phyloP scores from a whole-genome alignment of 2,797 vertebrate genomes.

The Coregonus sp. region DNA sequence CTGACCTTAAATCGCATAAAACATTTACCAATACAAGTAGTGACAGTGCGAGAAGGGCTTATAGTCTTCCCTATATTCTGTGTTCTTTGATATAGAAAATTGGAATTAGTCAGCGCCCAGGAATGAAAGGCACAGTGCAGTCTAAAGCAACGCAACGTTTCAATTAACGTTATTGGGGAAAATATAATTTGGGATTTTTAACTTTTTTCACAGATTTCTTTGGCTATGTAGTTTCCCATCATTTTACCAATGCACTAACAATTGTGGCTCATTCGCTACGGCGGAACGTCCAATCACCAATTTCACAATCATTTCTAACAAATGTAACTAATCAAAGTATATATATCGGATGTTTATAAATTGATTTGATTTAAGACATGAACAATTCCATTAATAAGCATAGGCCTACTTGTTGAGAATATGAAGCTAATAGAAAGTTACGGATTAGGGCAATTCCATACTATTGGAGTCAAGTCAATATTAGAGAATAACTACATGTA shows the following conservation, averaged over 20 bases:
- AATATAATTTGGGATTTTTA: neutral
- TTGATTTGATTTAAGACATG: neutral
- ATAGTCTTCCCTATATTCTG: neutral
- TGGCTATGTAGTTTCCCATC: neutral
- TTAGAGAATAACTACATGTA: too few relatives aligned
- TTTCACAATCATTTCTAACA: neutral
- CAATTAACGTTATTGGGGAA: neutral
- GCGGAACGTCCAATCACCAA: neutral
- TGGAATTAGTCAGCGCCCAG: too few relatives aligned
- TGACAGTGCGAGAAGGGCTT: neutral
- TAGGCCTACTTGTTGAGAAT: neutral
- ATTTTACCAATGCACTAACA: neutral
- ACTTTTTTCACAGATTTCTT: neutral
- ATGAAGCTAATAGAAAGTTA: neutral
- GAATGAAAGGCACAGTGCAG: too few relatives aligned
- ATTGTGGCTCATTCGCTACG: neutral
- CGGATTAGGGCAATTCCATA: neutral
- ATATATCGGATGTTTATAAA: neutral
- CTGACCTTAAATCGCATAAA: neutral
- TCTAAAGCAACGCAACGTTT: neutral
- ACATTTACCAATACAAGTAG: neutral
- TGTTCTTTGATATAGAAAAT: too few relatives aligned
- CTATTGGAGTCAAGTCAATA: too few relatives aligned
- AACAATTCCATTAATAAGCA: neutral
- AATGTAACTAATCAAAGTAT: neutral